phyloP scores from a whole-genome alignment of 2,888 invertebrate genomes.

The Volucella inflata region DNA sequence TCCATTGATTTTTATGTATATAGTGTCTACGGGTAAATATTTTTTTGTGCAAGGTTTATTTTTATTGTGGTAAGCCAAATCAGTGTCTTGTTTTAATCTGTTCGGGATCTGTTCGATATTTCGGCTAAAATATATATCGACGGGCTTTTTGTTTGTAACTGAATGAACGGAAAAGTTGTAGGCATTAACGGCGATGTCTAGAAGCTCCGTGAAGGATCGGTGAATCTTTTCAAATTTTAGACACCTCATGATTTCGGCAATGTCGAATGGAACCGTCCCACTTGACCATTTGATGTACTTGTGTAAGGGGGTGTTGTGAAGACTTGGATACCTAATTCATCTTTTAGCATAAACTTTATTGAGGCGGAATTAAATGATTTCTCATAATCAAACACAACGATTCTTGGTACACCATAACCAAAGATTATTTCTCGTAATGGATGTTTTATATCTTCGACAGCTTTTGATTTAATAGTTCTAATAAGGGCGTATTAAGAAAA shows the following conservation, averaged over 20 bases:
- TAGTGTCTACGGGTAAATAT: no score
- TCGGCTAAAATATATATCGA: slow-evolving; percentile 37
- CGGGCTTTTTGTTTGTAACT: slow-evolving; percentile 2
- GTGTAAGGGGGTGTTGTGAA: background rate
- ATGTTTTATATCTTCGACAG: slow-evolving; percentile 8
- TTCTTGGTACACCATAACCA: slow-evolving; percentile 1
- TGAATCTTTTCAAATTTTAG: slow-evolving; percentile 13
- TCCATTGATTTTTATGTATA: no score
- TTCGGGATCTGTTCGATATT: no score
- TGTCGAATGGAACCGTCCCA: background rate
- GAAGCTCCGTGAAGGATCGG: slow-evolving; percentile 29
- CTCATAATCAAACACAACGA: slow-evolving; percentile 19
- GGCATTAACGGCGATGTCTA: slow-evolving; percentile 25
- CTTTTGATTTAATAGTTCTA: slow-evolving; percentile 1
- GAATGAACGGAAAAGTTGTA: slow-evolving; percentile 14
- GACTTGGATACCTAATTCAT: no score
- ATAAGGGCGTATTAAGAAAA: slow-evolving; percentile 10
- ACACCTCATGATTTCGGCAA: background rate
- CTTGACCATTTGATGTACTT: background rate
- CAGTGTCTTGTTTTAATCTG: no score
- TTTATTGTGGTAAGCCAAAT: no score
- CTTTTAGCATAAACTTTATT: slow-evolving; percentile 13
- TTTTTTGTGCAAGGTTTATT: no score
- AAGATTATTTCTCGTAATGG: slow-evolving; percentile 14
- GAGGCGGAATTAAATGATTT: slow-evolving; percentile 14